These are phyloP conservation scores for Notodonta dromedarius DNA, from an alignment of 2,888 invertebrate genomes.

Conservation along the genomic window DNA sequence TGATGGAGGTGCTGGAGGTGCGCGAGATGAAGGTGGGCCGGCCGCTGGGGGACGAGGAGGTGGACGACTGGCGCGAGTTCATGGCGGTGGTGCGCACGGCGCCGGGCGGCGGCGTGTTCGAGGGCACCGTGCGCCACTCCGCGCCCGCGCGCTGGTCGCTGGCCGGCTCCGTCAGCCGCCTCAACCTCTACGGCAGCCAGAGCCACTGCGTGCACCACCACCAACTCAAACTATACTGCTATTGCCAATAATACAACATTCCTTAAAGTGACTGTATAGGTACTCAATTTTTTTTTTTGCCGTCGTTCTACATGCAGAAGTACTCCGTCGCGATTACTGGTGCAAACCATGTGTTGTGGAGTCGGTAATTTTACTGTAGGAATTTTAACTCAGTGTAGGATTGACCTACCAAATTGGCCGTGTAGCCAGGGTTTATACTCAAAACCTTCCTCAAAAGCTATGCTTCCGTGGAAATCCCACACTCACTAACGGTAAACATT, in stretches of 20 bases:
- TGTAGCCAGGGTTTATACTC: too few relatives aligned
- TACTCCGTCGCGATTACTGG: too few relatives aligned
- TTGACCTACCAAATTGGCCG: too few relatives aligned
- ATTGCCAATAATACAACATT: conserved; percentile 75
- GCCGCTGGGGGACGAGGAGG: conserved; percentile 60
- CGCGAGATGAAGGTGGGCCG: conserved; percentile 83
- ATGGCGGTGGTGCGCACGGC: conserved; percentile 85
- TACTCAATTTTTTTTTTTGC: too few relatives aligned
- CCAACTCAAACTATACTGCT: conserved; percentile 91
- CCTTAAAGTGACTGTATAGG: background rate
- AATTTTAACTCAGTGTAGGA: too few relatives aligned
- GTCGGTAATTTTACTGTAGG: too few relatives aligned
- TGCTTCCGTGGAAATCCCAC: too few relatives aligned
- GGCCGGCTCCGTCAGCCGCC: conserved; percentile 89
- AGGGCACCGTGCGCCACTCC: conserved; percentile 87
- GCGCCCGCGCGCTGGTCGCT: conserved; percentile 70
- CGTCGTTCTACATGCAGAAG: too few relatives aligned
- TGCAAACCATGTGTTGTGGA: too few relatives aligned
- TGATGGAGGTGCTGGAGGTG: conserved; percentile 87
- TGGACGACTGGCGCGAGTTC: conserved; percentile 81
- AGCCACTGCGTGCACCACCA: conserved; percentile 90
- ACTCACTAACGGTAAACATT: too few relatives aligned
- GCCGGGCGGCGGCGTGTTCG: conserved; percentile 90
- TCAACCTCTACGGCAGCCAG: conserved; percentile 92
- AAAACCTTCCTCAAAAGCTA: too few relatives aligned